These are phyloP conservation scores for Listrodromus nycthemerus DNA, from an alignment of 2,888 invertebrate species.

Conservation along the genomic window DNA sequence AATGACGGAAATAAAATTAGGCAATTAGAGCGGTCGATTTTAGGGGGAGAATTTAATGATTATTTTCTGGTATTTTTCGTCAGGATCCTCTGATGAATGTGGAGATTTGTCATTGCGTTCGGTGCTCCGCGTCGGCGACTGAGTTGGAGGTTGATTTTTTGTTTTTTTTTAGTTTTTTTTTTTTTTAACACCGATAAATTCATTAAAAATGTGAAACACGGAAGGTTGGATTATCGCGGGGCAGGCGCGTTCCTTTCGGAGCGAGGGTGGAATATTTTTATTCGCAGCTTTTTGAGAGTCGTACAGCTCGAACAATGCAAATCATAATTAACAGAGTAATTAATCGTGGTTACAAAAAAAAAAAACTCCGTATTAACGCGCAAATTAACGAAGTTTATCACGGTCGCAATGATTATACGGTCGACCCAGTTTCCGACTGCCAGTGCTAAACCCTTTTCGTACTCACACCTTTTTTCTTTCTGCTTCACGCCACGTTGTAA, in stretches of 20 bases:
- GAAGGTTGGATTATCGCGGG: not conserved
- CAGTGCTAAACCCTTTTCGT: not conserved
- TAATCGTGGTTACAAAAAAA: not conserved
- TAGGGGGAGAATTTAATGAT: not conserved
- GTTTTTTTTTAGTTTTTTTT: not conserved
- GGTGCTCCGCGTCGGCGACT: not conserved
- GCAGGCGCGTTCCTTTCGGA: not conserved
- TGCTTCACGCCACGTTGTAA: not conserved
- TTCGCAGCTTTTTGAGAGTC: not conserved
- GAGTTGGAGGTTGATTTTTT: not conserved
- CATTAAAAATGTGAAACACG: not conserved
- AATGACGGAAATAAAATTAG: not conserved
- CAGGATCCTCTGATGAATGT: not conserved
- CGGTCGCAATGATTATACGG: not conserved
- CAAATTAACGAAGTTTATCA: slow-evolving; percentile 10
- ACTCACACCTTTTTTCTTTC: not conserved
- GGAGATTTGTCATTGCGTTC: not conserved
- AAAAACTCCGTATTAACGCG: not conserved
- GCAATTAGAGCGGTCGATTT: slow-evolving; percentile 15
- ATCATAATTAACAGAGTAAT: slow-evolving; percentile 7
- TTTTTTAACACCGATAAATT: not conserved
- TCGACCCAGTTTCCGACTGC: not conserved
- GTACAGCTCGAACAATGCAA: not conserved
- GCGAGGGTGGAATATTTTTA: not conserved
- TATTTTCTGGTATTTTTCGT: not conserved